Base-by-base conservation (phyloP, 2,888 invertebrate species). In the Brenthis ino region DNA sequence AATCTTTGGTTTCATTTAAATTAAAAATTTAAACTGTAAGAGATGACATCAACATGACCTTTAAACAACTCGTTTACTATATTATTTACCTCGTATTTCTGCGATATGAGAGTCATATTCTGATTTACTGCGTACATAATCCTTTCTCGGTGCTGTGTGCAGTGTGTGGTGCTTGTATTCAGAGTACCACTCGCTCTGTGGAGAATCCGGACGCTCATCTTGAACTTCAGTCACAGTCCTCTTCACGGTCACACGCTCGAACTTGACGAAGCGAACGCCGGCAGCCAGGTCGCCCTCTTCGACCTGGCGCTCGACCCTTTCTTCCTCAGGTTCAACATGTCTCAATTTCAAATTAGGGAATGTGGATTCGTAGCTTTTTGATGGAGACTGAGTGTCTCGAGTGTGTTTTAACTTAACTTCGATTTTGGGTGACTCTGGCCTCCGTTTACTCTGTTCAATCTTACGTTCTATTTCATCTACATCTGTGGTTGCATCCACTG, bases 81-180 rank as follows among this genome's bases (percentile, higher is more conserved):
- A 53, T 5, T 60, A 82, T 84, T 93, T 95, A 97, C 97, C 97
- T 96, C 96, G 95, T 84, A 96, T 96, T 90, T 96, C 95, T 78
- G 95, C 96, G 85, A 97, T 97, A 89, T 97, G 97, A 67, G 96
- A 95, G 88, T 97, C 97, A 89, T 96, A 97, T 88, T 97, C 96
- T 80, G 96, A 96, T 84, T 95, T 96, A 89, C 96, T 96, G 83
- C 96, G 94, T 75, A 95, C 94, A 80, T 94, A 96, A 77, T 96
- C 96, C 91, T 95, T 94, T 82, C 95, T 95, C 57, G 95, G 94
- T 73, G 95, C 95, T 67, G 94, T 93, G 82, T 96, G 96, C 83
- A 96, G 79, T 68, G 91, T 82, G 82, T 94, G 88, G 74, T 93
- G 88, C 80, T 92, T 80, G 84, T 93, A 85, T 84, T 93, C 89